Base-by-base conservation (phyloP, 2,113 vertebrate genomes). In the Phainopepla nitens region DNA sequence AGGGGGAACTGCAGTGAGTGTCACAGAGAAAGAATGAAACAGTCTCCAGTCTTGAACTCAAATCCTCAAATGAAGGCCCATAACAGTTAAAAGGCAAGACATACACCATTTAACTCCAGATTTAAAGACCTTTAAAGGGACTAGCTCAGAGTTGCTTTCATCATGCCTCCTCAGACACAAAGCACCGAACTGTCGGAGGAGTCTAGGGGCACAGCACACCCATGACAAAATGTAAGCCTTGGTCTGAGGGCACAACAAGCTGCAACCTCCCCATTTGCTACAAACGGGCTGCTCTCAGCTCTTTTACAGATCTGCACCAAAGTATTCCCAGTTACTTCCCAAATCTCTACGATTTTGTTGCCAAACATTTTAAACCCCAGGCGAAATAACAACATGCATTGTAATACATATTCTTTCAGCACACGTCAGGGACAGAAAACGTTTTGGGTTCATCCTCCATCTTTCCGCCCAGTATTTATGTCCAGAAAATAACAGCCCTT, bases 11-110 rank as follows among this genome's bases (percentile, higher is more conserved):
- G 87, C 91, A 92, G 82, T 93, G 88, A 96, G 88, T 89, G 96
- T 95, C 90, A 89, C 92, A 97, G 89, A 92, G 91, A 90, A 94
- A 95, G 94, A 96, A 96, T 72, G 83, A 90, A 95, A 96, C 0
- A 1, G 45, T 86, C 85, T 89, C 88, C 58, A 91, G 72, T 92
- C 93, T 80, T 91, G 61, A 97, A 90, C 70, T 83, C 69, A 49
- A 82, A 96, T 91, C 28, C 84, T 84, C 41, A 94, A 96, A 87
- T 24, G 82, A 96, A 94, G 78, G 82, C 73, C 85, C 49, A 14
- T 64, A 44, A 70, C 39, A 94, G 88, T 70, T 87, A 78, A 96
- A 96, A 94, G 56, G 88, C 70, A 89, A 96, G 79, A 86, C 72
- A 65, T 87, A 94, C 41, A 51, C 54, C 81, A 78, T 76, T 91